Percentiles rank a stretch among this genome's conserved stretches.
These are phyloP conservation scores for Azemiops feae DNA, from an alignment of 2,113 vertebrate genomes.

Conservation along the genomic window DNA sequence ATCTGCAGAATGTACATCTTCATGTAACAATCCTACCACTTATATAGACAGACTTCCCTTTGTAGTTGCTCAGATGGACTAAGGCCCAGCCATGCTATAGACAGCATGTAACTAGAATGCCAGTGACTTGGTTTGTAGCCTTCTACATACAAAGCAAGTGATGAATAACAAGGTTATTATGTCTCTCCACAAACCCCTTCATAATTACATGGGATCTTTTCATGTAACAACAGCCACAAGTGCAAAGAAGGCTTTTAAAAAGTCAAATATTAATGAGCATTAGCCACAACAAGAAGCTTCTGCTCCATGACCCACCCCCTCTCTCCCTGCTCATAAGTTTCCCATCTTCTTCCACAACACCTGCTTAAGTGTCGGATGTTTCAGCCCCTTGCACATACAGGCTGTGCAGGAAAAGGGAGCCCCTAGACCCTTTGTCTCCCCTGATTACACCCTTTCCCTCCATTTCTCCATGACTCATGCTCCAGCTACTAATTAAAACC, in stretches of 20 bases:
- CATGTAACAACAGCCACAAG: neutral
- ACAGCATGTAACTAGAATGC: neutral
- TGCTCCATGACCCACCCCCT: neutral
- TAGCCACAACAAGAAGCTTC: neutral
- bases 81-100: neutral
- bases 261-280: neutral
- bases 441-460: slow-evolving; percentile 27
- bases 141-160: neutral
- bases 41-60: neutral
- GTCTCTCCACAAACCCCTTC: neutral
- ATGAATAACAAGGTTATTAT: neutral
- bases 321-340: neutral
- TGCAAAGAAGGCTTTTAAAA: neutral
- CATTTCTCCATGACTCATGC: slow-evolving; percentile 15
- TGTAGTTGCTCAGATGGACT: neutral
- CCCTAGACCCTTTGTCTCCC: slow-evolving; percentile 27
- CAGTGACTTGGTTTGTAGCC: neutral
- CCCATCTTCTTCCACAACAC: neutral
- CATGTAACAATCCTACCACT: neutral
- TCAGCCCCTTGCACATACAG: neutral
- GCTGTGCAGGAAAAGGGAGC: neutral
- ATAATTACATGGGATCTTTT: neutral
- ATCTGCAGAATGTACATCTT: neutral
- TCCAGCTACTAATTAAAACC: slow-evolving; percentile 36
- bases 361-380: neutral